Evolutionary conservation across 2,888 invertebrate species (phyloP), one percentile per base, ranked within the genome.

Genomic region (Eucriotettix oculatus): DNA sequence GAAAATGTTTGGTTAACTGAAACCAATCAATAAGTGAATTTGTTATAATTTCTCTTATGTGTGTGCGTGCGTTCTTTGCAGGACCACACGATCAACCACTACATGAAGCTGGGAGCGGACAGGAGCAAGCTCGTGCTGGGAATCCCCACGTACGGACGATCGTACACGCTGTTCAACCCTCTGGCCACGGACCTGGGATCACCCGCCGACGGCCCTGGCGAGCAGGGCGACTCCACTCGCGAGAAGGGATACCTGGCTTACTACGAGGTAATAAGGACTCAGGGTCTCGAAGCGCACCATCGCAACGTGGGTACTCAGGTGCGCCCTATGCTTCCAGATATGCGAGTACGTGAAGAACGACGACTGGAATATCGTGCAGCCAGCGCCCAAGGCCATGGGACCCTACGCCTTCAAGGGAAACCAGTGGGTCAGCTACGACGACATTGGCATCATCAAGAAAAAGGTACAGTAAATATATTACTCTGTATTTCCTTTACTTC

Each of bases 351-450:
- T 93, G 0, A 80, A 82, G 58, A 81, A 80, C 48, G 79, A 86
- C 41, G 85, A 86, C 58, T 95, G 94, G 94, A 84, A 81, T 16
- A 86, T 93, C 10, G 83, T 87, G 65, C 83, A 90, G 64, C 89
- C 90, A 0, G 86, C 90, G 73, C 79, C 85, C 0, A 80, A 82
- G 42, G 87, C 87, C 0, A 87, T 93, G 85, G 94, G 92, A 0
- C 95, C 96, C 0, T 93, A 91, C 68, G 93, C 94, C 1, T 89
- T 78, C 72, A 83, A 82, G 65, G 89, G 83, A 29, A 87, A 92
- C 73, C 93, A 93, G 73, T 95, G 94, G 94, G 93, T 94, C 1
- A 92, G 93, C 0, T 94, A 90, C 70, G 94, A 94, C 69, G 94
- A 94, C 68, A 83, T 88, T 65, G 83, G 83, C 11, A 90, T 91